These are phyloP conservation scores for Plusia festucae DNA, from an alignment of 2,888 invertebrate genomes.

Conservation along the genomic window DNA sequence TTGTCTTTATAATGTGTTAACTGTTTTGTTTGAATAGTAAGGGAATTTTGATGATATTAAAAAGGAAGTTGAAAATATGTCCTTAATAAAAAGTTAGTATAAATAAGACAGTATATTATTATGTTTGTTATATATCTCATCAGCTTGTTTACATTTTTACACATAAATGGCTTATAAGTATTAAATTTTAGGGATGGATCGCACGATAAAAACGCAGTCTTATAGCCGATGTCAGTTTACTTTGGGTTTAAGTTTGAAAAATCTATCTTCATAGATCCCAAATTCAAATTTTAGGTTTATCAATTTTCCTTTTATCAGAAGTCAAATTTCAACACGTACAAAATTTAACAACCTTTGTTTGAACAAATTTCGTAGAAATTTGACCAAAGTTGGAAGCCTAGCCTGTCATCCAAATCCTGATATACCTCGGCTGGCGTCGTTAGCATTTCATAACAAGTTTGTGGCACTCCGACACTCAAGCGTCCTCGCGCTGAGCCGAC, in stretches of 20 bases:
- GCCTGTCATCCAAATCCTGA: slow-evolving; percentile 30
- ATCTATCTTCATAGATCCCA: background rate
- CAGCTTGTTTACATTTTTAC: no score
- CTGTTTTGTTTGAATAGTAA: slow-evolving; percentile 33
- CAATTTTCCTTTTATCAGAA: background rate
- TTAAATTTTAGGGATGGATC: no score
- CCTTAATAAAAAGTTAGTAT: no score
- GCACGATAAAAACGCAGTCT: no score
- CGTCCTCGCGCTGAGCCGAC: slow-evolving; percentile 15
- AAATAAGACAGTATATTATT: no score
- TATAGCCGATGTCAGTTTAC: no score
- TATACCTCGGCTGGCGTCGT: slow-evolving; percentile 30
- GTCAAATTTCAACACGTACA: background rate
- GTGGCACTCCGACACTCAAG: slow-evolving; percentile 20
- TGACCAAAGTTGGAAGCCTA: slow-evolving; percentile 36
- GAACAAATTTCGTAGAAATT: slow-evolving; percentile 21
- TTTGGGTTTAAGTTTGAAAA: background rate
- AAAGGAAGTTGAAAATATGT: background rate
- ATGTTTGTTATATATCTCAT: no score
- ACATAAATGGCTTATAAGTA: no score
- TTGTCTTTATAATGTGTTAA: slow-evolving; percentile 34
- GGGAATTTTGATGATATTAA: slow-evolving; percentile 7
- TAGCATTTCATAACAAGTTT: slow-evolving; percentile 49
- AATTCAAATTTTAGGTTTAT: background rate
- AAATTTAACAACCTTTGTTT: slow-evolving; percentile 4